Base-by-base conservation (phyloP, 2,888 invertebrate species). In the Alloplasta piceator region DNA sequence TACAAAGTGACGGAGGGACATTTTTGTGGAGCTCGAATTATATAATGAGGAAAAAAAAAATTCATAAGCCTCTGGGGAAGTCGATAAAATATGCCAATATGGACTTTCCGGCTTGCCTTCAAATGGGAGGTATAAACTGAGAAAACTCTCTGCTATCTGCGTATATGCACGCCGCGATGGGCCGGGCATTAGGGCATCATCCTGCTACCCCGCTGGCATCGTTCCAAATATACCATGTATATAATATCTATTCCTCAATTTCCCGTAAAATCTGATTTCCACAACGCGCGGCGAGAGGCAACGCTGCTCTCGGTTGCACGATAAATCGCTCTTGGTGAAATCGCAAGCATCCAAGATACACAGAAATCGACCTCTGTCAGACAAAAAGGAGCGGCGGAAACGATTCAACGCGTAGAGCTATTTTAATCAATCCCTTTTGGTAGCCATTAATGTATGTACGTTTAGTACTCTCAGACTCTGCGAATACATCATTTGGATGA, bases 241-340 rank as follows among this genome's bases (percentile, higher is more conserved):
- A 26, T 26, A 26, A 26, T 26, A 26, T 26, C 26, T 26, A 71
- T 84, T 85, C 77, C 78, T 86, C 85, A 85, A 86, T 85, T 86
- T 84, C 79, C 80, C 83, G 82, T 86, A 76, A 84, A 86, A 86
- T 85, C 82, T 80, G 84, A 85, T 85, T 85, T 82, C 74, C 78
- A 76, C 61, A n/a, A 60, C 61, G 26, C 16, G 46, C 26, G 6
- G 12, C 14, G 52, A 48, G 43, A 52, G 38, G 52, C 26, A 26
- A 10, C 36, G 52, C 39, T 48, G 52, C 72, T 26, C 70, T 26
- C 70, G 39, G 10, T 41, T 60, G 14, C 66, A 39, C 14, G 55
- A 61, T 43, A 79, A 43, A 58, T 50, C 64, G 48, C 64, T 55
- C 52, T 63, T 52, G 43, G 63, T 39, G 56, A 56, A 43, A 68